phyloP scores from a whole-genome alignment of 2,888 invertebrate genomes.

The Ptilodon capucinus region DNA sequence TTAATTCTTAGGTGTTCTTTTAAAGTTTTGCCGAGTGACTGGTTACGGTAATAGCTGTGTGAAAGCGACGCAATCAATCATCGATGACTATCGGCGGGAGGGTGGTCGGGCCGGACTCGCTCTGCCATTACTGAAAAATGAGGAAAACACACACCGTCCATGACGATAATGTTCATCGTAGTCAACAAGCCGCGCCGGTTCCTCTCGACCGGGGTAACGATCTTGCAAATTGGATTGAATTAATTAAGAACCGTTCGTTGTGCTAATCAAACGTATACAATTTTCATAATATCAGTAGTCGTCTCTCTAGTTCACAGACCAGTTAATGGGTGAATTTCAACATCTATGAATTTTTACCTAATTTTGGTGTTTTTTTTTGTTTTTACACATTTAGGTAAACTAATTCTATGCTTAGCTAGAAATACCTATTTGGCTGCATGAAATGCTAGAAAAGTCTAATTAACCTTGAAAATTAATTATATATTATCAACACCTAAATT shows the following conservation, averaged over 20 bases:
- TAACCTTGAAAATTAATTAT: too few relatives aligned
- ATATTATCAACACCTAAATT: too few relatives aligned
- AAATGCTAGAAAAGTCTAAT: too few relatives aligned
- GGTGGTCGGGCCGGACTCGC: constrained; percentile 36
- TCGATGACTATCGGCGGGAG: constrained; percentile 50
- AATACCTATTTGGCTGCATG: too few relatives aligned
- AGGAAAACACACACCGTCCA: constrained; percentile 37
- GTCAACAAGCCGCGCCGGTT: constrained; percentile 31
- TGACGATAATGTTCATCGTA: constrained; percentile 39
- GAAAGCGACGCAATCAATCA: constrained; percentile 54
- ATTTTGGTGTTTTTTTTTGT: too few relatives aligned
- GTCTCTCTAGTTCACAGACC: too few relatives aligned
- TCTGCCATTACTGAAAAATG: constrained; percentile 49
- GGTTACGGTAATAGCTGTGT: constrained; percentile 49
- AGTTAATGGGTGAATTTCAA: too few relatives aligned
- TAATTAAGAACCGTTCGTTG: constrained; percentile 11
- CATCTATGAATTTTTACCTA: too few relatives aligned
- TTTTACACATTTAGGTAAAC: too few relatives aligned
- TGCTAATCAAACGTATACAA: not conserved
- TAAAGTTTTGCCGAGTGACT: constrained; percentile 54
- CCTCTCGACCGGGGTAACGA: constrained; percentile 19
- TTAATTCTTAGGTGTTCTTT: constrained; percentile 39
- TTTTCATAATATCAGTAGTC: too few relatives aligned
- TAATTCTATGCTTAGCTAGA: too few relatives aligned
- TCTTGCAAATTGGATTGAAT: constrained; percentile 26